These are phyloP conservation scores for Brachypalpus laphriformis DNA, from an alignment of 2,888 invertebrate species.

Conservation along the genomic window DNA sequence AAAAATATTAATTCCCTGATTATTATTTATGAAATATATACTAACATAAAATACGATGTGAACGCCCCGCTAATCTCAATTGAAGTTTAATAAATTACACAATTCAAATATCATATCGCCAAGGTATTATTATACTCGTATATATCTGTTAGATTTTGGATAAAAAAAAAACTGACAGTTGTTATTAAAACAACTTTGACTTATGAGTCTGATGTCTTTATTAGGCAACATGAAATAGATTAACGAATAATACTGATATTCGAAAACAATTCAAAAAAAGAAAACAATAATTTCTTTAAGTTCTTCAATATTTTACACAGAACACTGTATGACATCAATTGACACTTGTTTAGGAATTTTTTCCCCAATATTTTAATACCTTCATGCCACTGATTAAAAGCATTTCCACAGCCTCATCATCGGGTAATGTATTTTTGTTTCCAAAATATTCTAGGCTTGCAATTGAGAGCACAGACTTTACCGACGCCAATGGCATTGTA, in stretches of 20 bases:
- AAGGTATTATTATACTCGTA: too few species aligned
- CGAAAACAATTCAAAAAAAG: too few species aligned
- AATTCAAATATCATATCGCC: background rate
- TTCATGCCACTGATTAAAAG: constrained; percentile 21
- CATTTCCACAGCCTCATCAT: constrained; percentile 15
- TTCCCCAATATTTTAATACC: background rate
- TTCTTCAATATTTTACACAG: too few species aligned
- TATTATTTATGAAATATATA: background rate
- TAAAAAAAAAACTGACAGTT: background rate
- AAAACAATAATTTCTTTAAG: too few species aligned
- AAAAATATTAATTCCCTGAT: background rate
- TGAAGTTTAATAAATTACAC: constrained; percentile 1
- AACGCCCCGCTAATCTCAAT: background rate
- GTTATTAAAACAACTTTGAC: background rate
- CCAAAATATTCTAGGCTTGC: constrained; percentile 39
- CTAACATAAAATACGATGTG: background rate
- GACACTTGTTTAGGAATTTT: background rate
- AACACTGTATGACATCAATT: background rate
- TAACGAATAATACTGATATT: background rate
- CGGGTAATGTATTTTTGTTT: background rate
- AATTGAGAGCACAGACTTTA: constrained; percentile 39
- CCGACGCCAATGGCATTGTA: constrained; percentile 34
- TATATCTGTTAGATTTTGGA: background rate
- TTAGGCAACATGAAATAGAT: background rate
- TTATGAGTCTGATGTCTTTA: background rate